phyloP scores from a whole-genome alignment of 2,113 vertebrate species.

The Apodemus speciosus region DNA sequence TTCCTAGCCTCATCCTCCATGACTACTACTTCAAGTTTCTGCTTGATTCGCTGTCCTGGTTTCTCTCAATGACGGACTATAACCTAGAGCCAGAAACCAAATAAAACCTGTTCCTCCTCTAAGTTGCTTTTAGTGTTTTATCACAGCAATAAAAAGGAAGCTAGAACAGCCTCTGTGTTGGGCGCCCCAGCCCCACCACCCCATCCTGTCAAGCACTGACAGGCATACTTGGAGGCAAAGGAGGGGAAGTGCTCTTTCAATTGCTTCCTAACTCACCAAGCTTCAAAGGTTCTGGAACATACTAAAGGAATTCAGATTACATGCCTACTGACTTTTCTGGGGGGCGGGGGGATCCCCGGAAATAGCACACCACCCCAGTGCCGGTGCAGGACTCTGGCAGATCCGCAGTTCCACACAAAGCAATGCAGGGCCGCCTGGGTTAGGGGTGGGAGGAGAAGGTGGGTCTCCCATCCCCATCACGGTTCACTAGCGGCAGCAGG shows the following conservation, averaged over 20 bases:
- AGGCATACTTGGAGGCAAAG: fast-evolving
- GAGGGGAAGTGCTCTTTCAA: background rate
- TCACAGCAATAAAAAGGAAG: background rate
- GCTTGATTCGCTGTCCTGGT: background rate
- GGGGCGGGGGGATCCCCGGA: background rate
- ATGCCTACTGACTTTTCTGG: background rate
- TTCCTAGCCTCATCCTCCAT: background rate
- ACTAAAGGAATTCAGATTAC: background rate
- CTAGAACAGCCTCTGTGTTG: background rate
- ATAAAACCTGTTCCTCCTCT: background rate
- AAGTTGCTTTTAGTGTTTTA: background rate
- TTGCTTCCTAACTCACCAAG: background rate
- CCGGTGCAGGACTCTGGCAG: fast-evolving
- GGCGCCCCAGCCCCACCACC: background rate
- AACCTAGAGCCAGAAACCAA: background rate
- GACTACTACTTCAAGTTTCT: background rate
- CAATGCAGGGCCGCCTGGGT: fast-evolving
- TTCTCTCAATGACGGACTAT: background rate
- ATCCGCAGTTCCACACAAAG: fast-evolving
- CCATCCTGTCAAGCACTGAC: fast-evolving
- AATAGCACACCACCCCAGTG: background rate
- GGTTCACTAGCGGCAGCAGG: background rate
- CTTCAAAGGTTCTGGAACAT: background rate
- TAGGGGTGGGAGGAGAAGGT: fast-evolving
- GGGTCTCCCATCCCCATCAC: background rate